Evolutionary conservation across 1,140 invertebrate species (phyloP).

Genomic region (Tetramorium parvispinum): DNA sequence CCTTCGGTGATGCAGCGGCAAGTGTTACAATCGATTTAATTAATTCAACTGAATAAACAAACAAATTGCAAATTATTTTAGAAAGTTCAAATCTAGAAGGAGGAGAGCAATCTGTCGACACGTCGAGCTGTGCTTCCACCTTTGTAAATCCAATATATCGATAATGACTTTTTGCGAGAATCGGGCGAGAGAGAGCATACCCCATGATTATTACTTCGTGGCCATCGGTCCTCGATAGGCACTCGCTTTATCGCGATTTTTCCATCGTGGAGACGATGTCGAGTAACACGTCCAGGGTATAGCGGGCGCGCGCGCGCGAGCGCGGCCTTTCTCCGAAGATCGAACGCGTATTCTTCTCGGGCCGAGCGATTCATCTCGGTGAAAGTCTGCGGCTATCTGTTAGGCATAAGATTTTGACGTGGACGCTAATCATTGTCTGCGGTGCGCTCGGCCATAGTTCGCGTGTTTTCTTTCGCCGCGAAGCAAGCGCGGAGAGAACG

Average conservation of each 20-base stretch:
- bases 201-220: constrained; percentile 14
- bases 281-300: constrained; percentile 26
- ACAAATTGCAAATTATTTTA: constrained; percentile 16
- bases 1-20: neutral
- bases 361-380: constrained; percentile 37
- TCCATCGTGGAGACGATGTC: constrained; percentile 36
- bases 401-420: constrained; percentile 43
- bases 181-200: neutral
- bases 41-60: neutral
- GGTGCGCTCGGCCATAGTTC: constrained; percentile 15
- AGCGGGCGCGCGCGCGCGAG: neutral
- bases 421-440: constrained; percentile 57
- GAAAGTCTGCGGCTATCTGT: constrained; percentile 48
- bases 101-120: neutral
- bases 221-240: neutral
- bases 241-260: constrained; percentile 51
- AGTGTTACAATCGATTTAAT: constrained; percentile 6
- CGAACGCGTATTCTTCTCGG: constrained; percentile 51
- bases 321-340: constrained; percentile 48
- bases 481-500: neutral
- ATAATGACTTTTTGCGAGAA: constrained; percentile 31
- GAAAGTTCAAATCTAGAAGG: neutral
- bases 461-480: neutral
- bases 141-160: constrained; percentile 18
- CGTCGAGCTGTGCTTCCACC: neutral